Evolutionary conservation across 2,888 invertebrate genomes (phyloP).

Genomic region (Polymixis lichenea): DNA sequence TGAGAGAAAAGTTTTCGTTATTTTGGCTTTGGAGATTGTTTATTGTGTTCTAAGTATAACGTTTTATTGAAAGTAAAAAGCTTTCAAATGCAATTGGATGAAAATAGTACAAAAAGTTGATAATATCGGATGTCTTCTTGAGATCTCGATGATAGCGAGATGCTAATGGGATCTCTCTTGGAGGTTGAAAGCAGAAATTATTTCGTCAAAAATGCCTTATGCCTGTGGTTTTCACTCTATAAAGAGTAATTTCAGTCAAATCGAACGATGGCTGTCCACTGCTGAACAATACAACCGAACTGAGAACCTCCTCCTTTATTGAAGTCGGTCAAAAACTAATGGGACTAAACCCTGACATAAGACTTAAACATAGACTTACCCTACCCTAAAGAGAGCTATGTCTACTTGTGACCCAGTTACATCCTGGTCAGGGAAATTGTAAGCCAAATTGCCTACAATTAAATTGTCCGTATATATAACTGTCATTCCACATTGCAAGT

Average conservation of each 20-base stretch:
- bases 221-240: not conserved
- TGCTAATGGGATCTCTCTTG: not conserved
- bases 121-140: not conserved
- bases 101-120: slow-evolving; percentile 20
- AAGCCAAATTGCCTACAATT: too few relatives aligned
- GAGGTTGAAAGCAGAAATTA: slow-evolving; percentile 14
- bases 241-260: too few relatives aligned
- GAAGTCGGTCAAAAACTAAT: not conserved
- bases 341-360: too few relatives aligned
- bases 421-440: too few relatives aligned
- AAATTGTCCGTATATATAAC: not conserved
- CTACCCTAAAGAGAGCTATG: not conserved
- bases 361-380: not conserved
- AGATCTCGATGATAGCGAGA: too few relatives aligned
- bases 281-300: not conserved
- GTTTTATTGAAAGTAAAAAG: slow-evolving; percentile 51
- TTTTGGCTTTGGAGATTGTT: slow-evolving; percentile 55
- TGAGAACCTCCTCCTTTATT: too few relatives aligned
- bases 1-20: slow-evolving; percentile 67
- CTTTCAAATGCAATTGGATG: slow-evolving; percentile 46
- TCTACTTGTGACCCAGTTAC: too few relatives aligned
- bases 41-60: slow-evolving; percentile 52
- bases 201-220: not conserved
- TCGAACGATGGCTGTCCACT: not conserved
- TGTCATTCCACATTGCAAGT: not conserved